Evolutionary conservation across 2,797 vertebrate species (phyloP).

Genomic region (Euthynnus affinis): DNA sequence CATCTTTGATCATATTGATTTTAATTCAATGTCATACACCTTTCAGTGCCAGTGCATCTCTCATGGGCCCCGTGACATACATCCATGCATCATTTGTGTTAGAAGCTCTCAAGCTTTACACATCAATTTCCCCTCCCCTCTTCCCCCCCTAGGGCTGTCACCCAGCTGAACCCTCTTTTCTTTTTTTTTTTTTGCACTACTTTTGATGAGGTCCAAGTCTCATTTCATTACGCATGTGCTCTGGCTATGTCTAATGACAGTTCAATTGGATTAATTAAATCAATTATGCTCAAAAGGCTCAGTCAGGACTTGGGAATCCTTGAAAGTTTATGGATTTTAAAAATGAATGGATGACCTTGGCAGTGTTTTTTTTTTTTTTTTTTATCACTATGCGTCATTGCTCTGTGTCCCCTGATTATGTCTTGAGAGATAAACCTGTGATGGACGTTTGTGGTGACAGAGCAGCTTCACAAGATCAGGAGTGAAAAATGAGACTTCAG

Average conservation of each 20-base stretch:
- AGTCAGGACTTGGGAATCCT: neutral
- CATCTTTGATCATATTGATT: slow-evolving; percentile 38
- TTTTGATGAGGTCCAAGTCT: too few species aligned
- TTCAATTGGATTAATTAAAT: too few species aligned
- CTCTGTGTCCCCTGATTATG: neutral
- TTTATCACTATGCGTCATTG: too few species aligned
- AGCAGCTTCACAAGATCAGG: neutral
- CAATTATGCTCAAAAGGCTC: neutral
- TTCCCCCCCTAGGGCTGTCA: too few species aligned
- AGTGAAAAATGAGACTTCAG: neutral
- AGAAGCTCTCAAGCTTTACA: neutral
- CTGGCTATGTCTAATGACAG: too few species aligned
- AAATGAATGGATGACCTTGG: slow-evolving; percentile 1
- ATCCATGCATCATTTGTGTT: slow-evolving; percentile 11
- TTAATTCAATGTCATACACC: slow-evolving; percentile 17
- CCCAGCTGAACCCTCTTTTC: too few species aligned
- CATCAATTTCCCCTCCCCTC: neutral
- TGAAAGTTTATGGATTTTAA: slow-evolving; percentile 3
- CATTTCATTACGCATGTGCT: too few species aligned
- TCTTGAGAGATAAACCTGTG: neutral
- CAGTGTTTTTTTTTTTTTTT: too few species aligned
- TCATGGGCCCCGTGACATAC: neutral
- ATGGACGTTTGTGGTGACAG: neutral
- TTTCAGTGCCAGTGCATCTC: neutral
- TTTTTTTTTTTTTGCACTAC: too few species aligned